Conservation (phyloP, 2,888 invertebrate species). For the Taphrorychus bicolor region DNA sequence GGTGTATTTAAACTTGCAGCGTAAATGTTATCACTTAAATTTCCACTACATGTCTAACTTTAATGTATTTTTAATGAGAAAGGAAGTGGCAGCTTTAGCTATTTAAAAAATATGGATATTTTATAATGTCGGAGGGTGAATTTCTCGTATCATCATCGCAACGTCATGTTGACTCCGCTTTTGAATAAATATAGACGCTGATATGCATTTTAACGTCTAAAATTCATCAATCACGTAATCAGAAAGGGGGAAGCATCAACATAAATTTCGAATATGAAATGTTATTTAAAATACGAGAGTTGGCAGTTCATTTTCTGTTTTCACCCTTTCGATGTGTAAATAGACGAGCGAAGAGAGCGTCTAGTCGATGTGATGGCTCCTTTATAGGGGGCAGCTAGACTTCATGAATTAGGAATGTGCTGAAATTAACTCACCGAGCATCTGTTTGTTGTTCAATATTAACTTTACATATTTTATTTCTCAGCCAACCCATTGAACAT, state of each 20-base stretch:
- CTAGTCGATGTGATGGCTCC: too few relatives aligned
- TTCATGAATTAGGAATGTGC: too few relatives aligned
- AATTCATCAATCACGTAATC: slow-evolving; percentile 35
- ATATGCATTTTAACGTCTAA: slow-evolving; percentile 35
- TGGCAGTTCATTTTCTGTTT: neutral
- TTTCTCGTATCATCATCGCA: slow-evolving; percentile 37
- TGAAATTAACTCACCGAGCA: too few relatives aligned
- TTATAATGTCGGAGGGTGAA: slow-evolving; percentile 24
- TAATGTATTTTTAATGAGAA: slow-evolving; percentile 33
- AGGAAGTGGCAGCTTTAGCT: slow-evolving; percentile 17
- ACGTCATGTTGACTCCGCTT: slow-evolving; percentile 35
- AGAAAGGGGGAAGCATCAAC: slow-evolving; percentile 33
- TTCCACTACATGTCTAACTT: slow-evolving; percentile 5
- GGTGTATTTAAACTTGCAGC: slow-evolving; percentile 2
- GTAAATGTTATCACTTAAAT: slow-evolving; percentile 5
- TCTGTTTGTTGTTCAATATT: too few relatives aligned
- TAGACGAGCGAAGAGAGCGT: too few relatives aligned
- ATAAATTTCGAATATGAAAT: slow-evolving; percentile 22
- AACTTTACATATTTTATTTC: too few relatives aligned
- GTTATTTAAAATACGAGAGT: slow-evolving; percentile 7
- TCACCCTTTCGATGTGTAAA: neutral
- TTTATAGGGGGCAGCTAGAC: too few relatives aligned
- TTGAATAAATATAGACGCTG: slow-evolving; percentile 38
- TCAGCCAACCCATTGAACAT: too few relatives aligned
- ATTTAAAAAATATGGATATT: slow-evolving; percentile 33